Evolutionary conservation across 1,140 invertebrate species (phyloP), one percentile per base, ranked within the genome.

Genomic region (Neomicropteryx cornuta): DNA sequence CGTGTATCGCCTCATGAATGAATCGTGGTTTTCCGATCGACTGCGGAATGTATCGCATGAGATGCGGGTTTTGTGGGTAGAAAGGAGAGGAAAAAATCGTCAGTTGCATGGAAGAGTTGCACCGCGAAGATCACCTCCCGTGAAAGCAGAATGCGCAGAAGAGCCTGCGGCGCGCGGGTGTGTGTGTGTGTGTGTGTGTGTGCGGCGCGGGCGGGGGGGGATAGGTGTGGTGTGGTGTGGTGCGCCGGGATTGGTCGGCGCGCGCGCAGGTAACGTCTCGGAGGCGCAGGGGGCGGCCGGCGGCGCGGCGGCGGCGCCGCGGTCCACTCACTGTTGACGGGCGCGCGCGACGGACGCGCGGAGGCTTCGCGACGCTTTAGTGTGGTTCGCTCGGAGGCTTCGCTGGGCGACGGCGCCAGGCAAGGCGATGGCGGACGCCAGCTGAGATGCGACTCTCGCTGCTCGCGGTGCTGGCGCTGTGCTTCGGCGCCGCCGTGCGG

Each of bases 391-490:
- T 62, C 59, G 62, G 59, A 62, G 59, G 59, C 60, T 58, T 54
- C 50, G 50, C 45, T 49, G 58, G 62, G 23, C 8, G 23, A 27
- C 58, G 61, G 57, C 59, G 58, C 61, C 31, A 43, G 28, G 31
- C 38, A 30, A 18, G 29, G 31, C 36, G 41, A 41, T 42, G 41
- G 46, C 38, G 33, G 38, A 20, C 10, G 36, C 30, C 36, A 24
- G 14, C 8, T 55, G 58, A 62, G 62, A 65, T 65, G 62, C 61
- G 62, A 56, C 53, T 61, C 49, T 50, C 55, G 50, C 53, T 65
- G 58, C 56, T 66, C 36, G 19, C 38, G 57, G 55, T 63, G 62
- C 60, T 58, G 60, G 47, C 55, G 36, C 28, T 35, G 28, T n/a
- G 11, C 17, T 39, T 38, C 53, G 57, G 59, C 39, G 59, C 57